These are phyloP conservation scores for Camptogramma bilineatum DNA, from an alignment of 2,888 invertebrate species.

Conservation along the genomic window DNA sequence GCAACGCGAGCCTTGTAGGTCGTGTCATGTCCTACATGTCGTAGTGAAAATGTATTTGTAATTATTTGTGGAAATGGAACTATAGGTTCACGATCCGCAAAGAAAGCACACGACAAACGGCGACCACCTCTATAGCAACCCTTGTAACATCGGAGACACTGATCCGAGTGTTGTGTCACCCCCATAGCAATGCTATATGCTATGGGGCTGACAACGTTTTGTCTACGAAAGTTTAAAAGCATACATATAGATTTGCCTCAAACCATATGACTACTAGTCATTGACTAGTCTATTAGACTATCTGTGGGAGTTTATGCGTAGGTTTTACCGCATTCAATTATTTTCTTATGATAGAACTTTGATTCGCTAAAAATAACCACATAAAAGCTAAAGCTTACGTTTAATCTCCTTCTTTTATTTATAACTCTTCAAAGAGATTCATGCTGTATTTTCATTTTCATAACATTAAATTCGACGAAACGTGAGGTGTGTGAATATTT, in stretches of 20 bases:
- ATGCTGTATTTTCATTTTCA: neutral
- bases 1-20: constrained; percentile 20
- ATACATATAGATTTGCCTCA: too few relatives aligned
- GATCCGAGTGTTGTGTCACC: too few relatives aligned
- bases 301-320: neutral
- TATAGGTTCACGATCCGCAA: too few relatives aligned
- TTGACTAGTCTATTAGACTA: too few relatives aligned
- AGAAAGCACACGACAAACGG: too few relatives aligned
- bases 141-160: too few relatives aligned
- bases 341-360: neutral
- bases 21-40: constrained; percentile 13
- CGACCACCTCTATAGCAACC: too few relatives aligned
- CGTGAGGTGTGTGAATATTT: neutral
- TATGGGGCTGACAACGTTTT: too few relatives aligned
- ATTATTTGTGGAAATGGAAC: too few relatives aligned
- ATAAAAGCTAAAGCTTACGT: neutral
- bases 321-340: neutral
- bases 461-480: neutral
- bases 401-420: neutral
- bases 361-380: neutral
- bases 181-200: too few relatives aligned
- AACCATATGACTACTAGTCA: too few relatives aligned
- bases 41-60: neutral
- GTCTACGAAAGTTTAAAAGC: too few relatives aligned
- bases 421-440: neutral